phyloP scores from a whole-genome alignment of 2,888 invertebrate genomes.

The Glyphotaelius pellucidus region DNA sequence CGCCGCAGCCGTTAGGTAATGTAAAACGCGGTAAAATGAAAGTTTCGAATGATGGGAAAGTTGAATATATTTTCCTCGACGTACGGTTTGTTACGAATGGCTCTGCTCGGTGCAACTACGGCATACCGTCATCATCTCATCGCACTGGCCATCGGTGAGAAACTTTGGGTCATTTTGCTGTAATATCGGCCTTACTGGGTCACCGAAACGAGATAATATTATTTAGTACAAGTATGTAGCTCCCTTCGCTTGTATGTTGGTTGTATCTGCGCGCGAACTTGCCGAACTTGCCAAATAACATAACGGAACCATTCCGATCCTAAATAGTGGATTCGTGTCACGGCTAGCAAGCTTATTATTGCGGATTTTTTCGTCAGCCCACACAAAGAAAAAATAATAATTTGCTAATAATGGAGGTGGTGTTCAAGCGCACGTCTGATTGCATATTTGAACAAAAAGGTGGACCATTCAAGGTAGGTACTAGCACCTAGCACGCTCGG shows the following conservation, averaged over 20 bases:
- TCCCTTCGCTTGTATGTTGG: not conserved
- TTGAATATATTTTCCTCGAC: constrained; percentile 39
- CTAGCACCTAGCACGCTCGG: not conserved
- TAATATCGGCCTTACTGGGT: not conserved
- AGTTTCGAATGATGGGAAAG: constrained; percentile 42
- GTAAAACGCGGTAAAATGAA: constrained; percentile 38
- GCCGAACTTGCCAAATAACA: not conserved
- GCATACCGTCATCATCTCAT: not conserved
- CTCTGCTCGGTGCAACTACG: not conserved
- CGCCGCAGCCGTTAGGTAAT: constrained; percentile 35
- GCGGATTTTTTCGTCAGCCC: not conserved
- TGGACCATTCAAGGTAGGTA: constrained; percentile 2
- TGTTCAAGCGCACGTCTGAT: not conserved
- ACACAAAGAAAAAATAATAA: not conserved
- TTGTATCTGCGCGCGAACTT: not conserved
- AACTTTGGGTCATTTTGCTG: not conserved
- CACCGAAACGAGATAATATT: not conserved
- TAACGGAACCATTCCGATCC: not conserved
- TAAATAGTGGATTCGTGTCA: not conserved
- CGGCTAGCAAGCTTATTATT: constrained; percentile 2
- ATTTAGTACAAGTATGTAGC: not conserved
- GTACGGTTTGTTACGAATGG: not conserved
- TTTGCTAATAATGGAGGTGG: constrained; percentile 2
- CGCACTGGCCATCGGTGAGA: not conserved
- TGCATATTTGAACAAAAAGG: not conserved